Percentiles rank a stretch among this genome's conserved stretches.
phyloP scores from a whole-genome alignment of 1,140 invertebrate species.

The Listronotus bonariensis region DNA sequence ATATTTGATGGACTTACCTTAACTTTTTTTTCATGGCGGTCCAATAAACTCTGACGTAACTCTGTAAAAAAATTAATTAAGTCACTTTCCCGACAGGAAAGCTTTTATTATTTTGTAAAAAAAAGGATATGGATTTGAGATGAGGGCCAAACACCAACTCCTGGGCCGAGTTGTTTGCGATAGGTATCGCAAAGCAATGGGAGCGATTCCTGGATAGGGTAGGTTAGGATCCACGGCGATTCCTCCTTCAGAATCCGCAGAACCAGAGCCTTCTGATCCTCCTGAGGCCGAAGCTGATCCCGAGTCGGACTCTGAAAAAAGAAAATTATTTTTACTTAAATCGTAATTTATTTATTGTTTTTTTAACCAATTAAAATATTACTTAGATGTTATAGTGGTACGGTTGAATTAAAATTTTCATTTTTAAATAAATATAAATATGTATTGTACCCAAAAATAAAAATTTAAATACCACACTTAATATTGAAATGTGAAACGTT shows the following conservation, averaged over 20 bases:
- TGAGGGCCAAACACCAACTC: constrained; percentile 91
- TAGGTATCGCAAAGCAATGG: constrained; percentile 80
- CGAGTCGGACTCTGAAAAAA: constrained; percentile 49
- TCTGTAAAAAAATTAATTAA: too few relatives aligned
- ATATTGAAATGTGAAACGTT: too few relatives aligned
- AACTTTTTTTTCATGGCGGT: too few relatives aligned
- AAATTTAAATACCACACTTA: too few relatives aligned
- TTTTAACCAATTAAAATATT: too few relatives aligned
- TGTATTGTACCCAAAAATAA: too few relatives aligned
- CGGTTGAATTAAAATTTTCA: too few relatives aligned
- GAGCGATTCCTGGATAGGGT: constrained; percentile 87
- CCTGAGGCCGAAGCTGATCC: constrained; percentile 59
- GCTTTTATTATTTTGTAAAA: constrained; percentile 1
- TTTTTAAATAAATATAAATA: too few relatives aligned
- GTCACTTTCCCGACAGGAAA: too few relatives aligned
- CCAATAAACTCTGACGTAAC: too few relatives aligned
- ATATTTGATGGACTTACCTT: too few relatives aligned
- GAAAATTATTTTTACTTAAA: constrained; percentile 15
- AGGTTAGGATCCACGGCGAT: constrained; percentile 70
- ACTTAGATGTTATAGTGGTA: too few relatives aligned
- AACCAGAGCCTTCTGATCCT: constrained; percentile 44
- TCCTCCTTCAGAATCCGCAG: constrained; percentile 59
- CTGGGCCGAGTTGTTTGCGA: constrained; percentile 84
- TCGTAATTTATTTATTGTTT: neutral
- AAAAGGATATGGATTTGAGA: constrained; percentile 99